Base-by-base conservation (phyloP, 2,797 vertebrate genomes). In the Spondyliosoma cantharus region DNA sequence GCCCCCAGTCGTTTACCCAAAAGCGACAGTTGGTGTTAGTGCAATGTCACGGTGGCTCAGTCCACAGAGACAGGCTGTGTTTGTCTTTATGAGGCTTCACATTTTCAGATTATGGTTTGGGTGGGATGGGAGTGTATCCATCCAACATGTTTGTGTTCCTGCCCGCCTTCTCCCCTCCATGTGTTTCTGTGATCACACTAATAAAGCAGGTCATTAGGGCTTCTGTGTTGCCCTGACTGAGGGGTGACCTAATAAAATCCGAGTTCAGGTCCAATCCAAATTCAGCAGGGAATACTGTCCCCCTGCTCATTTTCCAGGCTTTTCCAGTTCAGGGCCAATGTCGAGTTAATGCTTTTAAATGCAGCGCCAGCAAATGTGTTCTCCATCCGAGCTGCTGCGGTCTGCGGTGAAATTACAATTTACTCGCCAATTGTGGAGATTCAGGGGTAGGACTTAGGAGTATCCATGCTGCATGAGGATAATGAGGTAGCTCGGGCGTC, bases 401-500 rank as follows among this genome's bases (percentile, higher is more conserved):
- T 71, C 27, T 58, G 60, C 60, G 43, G 65, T 48, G 32, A 80
- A 84, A 91, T 90, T 83, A 78, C 76, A 81, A 81, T 82, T 86
- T 82, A 86, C 71, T 25, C 42, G 61, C 80, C 74, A 72, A 80
- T 74, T 54, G 70, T 82, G 58, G 61, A 74, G 81, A 79, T 82
- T 78, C 37, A 29, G 61, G 46, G 79, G 22, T 37, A 60, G 60
- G 72, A 75, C 45, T 87, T 76, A 65, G 68, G 61, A 75, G 78
- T 14, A 74, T 78, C 81, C 50, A 13, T 78, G 76, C 82, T 71
- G 58, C 50, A 49, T 70, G 11, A 57, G 63, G 65, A 81, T 90
- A 91, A 90, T 84, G 83, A 92, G 85, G 73, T 66, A 79, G 82
- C 63, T 64, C 75, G 29, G 77, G 71, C 74, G 16, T 60, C 70